Evolutionary conservation across 2,113 vertebrate genomes (phyloP), one percentile per base, ranked within the genome.

Genomic region (Maccullochella peelii): DNA sequence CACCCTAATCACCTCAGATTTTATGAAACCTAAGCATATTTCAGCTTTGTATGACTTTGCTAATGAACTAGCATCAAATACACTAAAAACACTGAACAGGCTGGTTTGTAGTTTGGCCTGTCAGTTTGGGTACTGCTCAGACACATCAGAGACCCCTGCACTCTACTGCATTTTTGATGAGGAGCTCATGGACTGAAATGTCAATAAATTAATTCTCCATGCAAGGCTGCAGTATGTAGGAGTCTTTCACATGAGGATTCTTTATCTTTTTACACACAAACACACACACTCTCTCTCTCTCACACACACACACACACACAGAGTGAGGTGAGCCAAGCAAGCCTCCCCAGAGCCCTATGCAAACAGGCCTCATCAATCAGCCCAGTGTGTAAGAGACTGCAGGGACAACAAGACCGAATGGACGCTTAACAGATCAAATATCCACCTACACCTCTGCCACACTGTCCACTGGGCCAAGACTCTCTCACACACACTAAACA

Each of bases 321-420:
- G 76, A 65, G 15, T n/a, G 52, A 82, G 40, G 40, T 5, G 70
- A 74, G 79, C 77, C 77, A n/a, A 73, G 79, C 76, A 68, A 72
- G 50, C 52, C 57, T 87, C 83, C 59, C 79, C 27, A 18, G 89
- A 85, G 89, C 85, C 36, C 63, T 5, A 63, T 55, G 85, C 79
- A 91, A 93, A 87, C 92, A 82, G 71, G 30, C 84, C 78, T 90
- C 93, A 94, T 95, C 89, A 86, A 90, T 94, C 92, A 93, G 77
- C 73, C 76, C 36, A 54, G 71, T 58, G 83, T 88, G 86, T 86
- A 80, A 87, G 73, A 84, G 86, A 90, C 89, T 88, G 65, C 83
- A 76, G 88, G 89, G 86, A 93, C 74, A 69, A 73, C 61, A 72
- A 86, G 90, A 92, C 50, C 38, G 38, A 88, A 79, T 6, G 78